Conservation (phyloP, 2,113 vertebrate species). For the Thymallus thymallus region DNA sequence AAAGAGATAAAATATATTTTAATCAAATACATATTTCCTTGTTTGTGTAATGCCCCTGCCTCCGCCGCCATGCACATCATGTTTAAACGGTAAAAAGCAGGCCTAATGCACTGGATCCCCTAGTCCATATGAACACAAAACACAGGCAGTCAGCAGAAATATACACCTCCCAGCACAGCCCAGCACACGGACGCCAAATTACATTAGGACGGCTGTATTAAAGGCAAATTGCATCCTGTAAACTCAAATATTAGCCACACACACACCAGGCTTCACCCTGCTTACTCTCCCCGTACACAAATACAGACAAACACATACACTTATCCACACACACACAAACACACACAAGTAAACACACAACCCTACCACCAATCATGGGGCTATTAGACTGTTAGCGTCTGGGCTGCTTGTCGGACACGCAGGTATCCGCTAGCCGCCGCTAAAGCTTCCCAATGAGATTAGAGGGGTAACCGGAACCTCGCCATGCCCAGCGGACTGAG, state of each 20-base stretch:
- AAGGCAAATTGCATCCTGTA: conserved; percentile 91
- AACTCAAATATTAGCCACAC: conserved; percentile 84
- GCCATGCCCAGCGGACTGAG: conserved; percentile 58
- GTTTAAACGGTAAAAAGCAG: conserved; percentile 72
- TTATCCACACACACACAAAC: conserved; percentile 32
- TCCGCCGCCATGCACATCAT: conserved; percentile 59
- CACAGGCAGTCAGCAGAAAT: conserved; percentile 79
- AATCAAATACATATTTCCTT: conserved; percentile 77
- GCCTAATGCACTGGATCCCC: conserved; percentile 65
- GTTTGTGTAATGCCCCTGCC: conserved; percentile 64
- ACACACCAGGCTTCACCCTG: conserved; percentile 54
- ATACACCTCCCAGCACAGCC: conserved; percentile 64
- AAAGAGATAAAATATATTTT: conserved; percentile 80
- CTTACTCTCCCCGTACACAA: conserved; percentile 20
- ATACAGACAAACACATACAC: conserved; percentile 35
- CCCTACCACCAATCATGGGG: conserved; percentile 61
- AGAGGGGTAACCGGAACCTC: conserved; percentile 82
- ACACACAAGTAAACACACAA: conserved; percentile 25
- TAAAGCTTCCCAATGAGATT: conserved; percentile 87
- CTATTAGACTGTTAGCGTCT: conserved; percentile 87
- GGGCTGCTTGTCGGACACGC: conserved; percentile 85
- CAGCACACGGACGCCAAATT: conserved; percentile 85
- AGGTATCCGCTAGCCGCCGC: conserved; percentile 80
- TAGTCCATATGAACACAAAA: conserved; percentile 76
- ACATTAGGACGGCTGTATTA: conserved; percentile 91